Conservation (phyloP, 2,888 invertebrate genomes). For the Trachelus tabidus region DNA sequence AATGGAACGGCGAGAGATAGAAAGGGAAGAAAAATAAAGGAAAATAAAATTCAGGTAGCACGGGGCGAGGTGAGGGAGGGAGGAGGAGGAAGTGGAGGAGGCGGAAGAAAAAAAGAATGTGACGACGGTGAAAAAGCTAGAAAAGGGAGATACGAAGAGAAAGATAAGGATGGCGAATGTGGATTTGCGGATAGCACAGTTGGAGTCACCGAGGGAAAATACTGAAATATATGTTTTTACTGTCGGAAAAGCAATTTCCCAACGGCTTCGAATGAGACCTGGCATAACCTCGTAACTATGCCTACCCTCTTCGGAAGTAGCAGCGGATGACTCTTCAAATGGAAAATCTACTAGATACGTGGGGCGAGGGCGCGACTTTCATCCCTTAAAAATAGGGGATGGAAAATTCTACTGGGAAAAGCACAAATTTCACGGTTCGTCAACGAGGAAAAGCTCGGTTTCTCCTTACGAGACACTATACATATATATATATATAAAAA, state of each 20-base stretch:
- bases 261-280: constrained; percentile 26
- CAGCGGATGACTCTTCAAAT: neutral
- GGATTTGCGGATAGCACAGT: constrained; percentile 15
- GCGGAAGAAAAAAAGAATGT: neutral
- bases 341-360: neutral
- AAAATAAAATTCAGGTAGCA: neutral
- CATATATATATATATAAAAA: no score
- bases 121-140: neutral
- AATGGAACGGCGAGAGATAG: neutral
- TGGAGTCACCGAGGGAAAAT: constrained; percentile 16
- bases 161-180: neutral
- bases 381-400: neutral
- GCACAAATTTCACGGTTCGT: neutral
- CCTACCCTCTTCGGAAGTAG: neutral
- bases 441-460: neutral
- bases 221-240: constrained; percentile 21
- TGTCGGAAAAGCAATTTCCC: constrained; percentile 32
- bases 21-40: neutral
- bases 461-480: neutral
- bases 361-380: neutral
- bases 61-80: no score
- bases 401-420: neutral
- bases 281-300: neutral
- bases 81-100: no score
- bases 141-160: neutral